phyloP scores from a whole-genome alignment of 2,113 vertebrate genomes.

The Planiliza haematocheilus region DNA sequence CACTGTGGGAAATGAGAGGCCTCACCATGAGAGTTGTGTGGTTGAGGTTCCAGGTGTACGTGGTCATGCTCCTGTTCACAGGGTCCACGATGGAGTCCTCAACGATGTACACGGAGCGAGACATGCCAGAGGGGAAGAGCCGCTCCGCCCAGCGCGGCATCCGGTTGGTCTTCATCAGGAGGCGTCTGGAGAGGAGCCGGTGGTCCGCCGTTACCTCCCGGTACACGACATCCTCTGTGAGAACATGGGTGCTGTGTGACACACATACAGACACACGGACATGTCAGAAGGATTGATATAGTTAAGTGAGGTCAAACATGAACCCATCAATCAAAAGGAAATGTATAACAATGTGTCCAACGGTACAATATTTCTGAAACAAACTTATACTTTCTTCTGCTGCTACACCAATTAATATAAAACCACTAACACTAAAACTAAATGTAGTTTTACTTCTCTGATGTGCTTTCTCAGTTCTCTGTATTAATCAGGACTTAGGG shows the following conservation, averaged over 20 bases:
- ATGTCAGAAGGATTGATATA: not conserved
- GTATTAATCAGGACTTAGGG: not conserved
- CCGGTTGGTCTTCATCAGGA: conserved; percentile 87
- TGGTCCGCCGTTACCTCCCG: conserved; percentile 83
- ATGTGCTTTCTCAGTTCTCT: conserved; percentile 42
- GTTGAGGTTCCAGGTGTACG: conserved; percentile 84
- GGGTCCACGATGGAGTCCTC: conserved; percentile 87
- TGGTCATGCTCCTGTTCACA: conserved; percentile 76
- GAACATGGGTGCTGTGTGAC: conserved; percentile 81
- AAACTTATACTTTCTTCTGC: not conserved
- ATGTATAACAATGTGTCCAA: not conserved
- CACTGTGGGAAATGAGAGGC: not conserved
- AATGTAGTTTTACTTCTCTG: conserved; percentile 42
- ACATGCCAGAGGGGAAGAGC: conserved; percentile 80
- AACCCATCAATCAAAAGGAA: not conserved
- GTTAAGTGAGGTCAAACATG: not conserved
- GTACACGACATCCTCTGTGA: conserved; percentile 86
- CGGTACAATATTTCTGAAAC: not conserved
- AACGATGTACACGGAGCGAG: conserved; percentile 83
- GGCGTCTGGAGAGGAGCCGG: conserved; percentile 81
- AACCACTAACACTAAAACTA: not conserved
- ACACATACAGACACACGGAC: conserved; percentile 19
- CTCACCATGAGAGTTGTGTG: conserved; percentile 78
- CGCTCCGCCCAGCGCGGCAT: conserved; percentile 85
- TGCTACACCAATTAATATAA: no score